phyloP scores from a whole-genome alignment of 2,113 vertebrate genomes.

The Myrmecophaga tridactyla region DNA sequence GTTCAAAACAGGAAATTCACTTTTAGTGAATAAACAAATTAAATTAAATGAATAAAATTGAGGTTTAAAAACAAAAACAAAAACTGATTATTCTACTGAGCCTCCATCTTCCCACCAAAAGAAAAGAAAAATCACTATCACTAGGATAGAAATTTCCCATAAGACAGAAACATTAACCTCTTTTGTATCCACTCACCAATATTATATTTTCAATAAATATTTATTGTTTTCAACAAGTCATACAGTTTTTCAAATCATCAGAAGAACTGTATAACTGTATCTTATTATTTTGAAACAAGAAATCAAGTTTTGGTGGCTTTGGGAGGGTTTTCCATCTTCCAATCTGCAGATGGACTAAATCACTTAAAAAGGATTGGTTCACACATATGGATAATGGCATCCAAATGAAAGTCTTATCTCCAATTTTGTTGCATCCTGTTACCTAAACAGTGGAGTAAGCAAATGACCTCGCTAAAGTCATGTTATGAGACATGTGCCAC shows the following conservation, averaged over 20 bases:
- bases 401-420: neutral
- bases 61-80: neutral
- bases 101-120: neutral
- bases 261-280: neutral
- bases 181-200: neutral
- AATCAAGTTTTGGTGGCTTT: constrained; percentile 1
- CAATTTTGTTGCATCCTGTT: neutral
- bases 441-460: neutral
- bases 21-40: constrained; percentile 27
- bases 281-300: constrained; percentile 42
- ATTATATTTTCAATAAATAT: neutral
- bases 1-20: constrained; percentile 39
- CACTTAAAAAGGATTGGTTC: neutral
- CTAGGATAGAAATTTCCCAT: neutral
- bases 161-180: neutral
- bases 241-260: neutral
- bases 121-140: neutral
- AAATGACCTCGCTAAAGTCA: neutral
- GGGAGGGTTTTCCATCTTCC: neutral
- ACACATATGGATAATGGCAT: neutral
- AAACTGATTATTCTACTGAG: constrained; percentile 7
- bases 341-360: neutral
- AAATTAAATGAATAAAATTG: constrained; percentile 53
- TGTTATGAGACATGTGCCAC: neutral
- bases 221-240: constrained; percentile 7